phyloP scores from a whole-genome alignment of 2,888 invertebrate genomes.

The Pristionchus exspectatus region DNA sequence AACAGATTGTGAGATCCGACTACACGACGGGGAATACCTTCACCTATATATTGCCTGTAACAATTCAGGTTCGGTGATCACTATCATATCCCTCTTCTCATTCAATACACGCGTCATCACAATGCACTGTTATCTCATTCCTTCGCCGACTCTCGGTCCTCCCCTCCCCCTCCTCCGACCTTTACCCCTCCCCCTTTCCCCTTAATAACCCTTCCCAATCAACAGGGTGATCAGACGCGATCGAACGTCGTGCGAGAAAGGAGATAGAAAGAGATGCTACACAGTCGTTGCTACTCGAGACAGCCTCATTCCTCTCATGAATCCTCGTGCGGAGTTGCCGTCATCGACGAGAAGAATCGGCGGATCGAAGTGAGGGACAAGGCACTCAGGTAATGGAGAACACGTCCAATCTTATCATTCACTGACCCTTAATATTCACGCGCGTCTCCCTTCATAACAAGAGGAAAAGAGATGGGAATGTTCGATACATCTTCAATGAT shows the following conservation, averaged over 20 bases:
- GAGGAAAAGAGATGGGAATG: background rate
- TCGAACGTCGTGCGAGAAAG: background rate
- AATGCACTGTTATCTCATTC: constrained; percentile 26
- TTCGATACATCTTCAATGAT: background rate
- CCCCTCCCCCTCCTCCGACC: background rate
- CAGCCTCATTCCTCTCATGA: constrained; percentile 28
- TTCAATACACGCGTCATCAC: constrained; percentile 14
- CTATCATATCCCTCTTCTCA: background rate
- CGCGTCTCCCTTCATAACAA: background rate
- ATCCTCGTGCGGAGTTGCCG: background rate
- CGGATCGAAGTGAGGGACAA: constrained; percentile 49
- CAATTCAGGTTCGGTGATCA: background rate
- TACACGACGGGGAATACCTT: background rate
- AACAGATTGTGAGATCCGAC: background rate
- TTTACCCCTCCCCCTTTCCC: background rate
- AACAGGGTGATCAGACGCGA: too few species aligned
- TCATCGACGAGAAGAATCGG: constrained; percentile 44
- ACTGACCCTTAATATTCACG: constrained; percentile 21
- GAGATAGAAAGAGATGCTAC: background rate
- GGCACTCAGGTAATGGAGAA: constrained; percentile 37
- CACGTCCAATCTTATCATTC: constrained; percentile 9
- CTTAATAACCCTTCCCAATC: too few species aligned
- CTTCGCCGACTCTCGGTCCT: constrained; percentile 20
- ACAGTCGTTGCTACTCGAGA: constrained; percentile 53
- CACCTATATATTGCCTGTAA: background rate